A percentile compares a stretch with the other conserved stretches of the same genome.
Conservation (phyloP, 2,113 vertebrate genomes). For the Phylloscopus whistleri region DNA sequence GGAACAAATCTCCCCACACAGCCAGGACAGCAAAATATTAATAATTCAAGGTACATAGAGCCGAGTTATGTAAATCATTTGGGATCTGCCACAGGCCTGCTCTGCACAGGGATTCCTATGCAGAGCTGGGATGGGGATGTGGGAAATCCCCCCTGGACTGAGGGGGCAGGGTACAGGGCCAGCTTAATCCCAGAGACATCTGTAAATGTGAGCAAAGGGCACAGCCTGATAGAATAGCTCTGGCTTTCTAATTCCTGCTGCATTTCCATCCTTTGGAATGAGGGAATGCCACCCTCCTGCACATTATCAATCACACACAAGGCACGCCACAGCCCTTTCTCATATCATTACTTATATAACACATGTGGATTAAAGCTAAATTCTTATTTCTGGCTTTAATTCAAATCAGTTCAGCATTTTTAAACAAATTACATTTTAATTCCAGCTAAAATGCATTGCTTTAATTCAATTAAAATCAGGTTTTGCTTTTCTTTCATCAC, state of each 20-base stretch:
- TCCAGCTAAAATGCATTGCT: neutral
- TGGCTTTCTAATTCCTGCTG: neutral
- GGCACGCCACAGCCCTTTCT: neutral
- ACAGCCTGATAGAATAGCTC: neutral
- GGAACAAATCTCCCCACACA: constrained; percentile 50
- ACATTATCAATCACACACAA: neutral
- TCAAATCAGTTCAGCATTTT: constrained; percentile 30
- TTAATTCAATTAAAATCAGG: constrained; percentile 14
- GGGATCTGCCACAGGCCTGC: neutral
- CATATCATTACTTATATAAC: neutral
- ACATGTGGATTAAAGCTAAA: neutral
- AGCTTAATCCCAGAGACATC: neutral
- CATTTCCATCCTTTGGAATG: neutral
- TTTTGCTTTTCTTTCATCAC: neutral
- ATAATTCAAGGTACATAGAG: constrained; percentile 56
- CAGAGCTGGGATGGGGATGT: neutral
- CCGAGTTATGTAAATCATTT: constrained; percentile 62
- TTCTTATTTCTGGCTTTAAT: neutral
- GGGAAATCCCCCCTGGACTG: neutral
- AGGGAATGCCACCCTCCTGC: neutral
- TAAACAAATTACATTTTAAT: constrained; percentile 37
- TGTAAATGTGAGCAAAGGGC: neutral
- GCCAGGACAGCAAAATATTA: constrained; percentile 70
- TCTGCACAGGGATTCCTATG: neutral
- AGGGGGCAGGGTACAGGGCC: neutral